Evolutionary conservation across 1,140 invertebrate genomes (phyloP).

Genomic region (Atta texana): DNA sequence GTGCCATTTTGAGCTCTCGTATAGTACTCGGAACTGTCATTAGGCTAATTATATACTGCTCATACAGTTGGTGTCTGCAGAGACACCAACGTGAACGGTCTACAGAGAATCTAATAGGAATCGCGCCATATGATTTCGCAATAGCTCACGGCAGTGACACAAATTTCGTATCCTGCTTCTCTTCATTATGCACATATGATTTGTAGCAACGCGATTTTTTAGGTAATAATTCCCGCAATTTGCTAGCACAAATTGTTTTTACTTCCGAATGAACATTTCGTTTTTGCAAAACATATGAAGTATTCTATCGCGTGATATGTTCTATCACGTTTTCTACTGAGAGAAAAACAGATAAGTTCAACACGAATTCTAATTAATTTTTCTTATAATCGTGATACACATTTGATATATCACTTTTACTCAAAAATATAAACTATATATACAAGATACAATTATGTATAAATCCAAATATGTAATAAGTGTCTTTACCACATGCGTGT

Average conservation of each 20-base stretch:
- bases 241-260: background rate
- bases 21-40: constrained; percentile 69
- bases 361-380: background rate
- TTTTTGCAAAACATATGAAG: background rate
- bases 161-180: constrained; percentile 21
- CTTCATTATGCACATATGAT: constrained; percentile 21
- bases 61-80: constrained; percentile 40
- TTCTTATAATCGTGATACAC: background rate
- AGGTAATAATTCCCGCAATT: constrained; percentile 18
- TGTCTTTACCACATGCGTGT: no score
- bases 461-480: no score
- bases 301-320: background rate
- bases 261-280: constrained; percentile 1
- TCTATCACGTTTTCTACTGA: background rate
- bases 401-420: background rate
- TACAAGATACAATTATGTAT: no score
- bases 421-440: background rate
- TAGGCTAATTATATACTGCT: constrained; percentile 75
- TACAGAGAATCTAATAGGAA: constrained; percentile 9
- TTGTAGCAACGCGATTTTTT: constrained; percentile 21
- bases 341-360: background rate
- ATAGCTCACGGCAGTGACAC: constrained; percentile 1
- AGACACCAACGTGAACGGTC: constrained; percentile 6
- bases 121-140: background rate
- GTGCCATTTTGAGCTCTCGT: background rate